Percentiles rank a stretch among this genome's conserved stretches.
phyloP scores from a whole-genome alignment of 2,888 invertebrate genomes.

The Tiphia femorata region DNA sequence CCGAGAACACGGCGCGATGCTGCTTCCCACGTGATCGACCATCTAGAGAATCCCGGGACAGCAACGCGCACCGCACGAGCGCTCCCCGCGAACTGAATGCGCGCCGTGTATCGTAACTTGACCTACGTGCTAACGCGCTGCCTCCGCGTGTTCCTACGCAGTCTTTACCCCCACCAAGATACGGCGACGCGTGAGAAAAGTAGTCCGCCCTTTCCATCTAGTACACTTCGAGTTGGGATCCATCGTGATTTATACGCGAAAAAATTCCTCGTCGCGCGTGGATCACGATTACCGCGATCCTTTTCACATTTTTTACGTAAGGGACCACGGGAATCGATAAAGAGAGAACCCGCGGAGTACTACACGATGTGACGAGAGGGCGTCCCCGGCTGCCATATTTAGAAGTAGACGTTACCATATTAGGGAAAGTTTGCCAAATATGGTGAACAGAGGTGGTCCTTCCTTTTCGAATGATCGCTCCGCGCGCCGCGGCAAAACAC shows the following conservation, averaged over 20 bases:
- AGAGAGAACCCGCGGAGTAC: slow-evolving; percentile 42
- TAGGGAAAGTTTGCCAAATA: slow-evolving; percentile 85
- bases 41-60: slow-evolving; percentile 54
- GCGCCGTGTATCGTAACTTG: slow-evolving; percentile 67
- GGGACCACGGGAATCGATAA: slow-evolving; percentile 17
- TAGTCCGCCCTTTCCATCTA: slow-evolving; percentile 40
- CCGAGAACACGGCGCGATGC: slow-evolving; percentile 69
- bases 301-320: neutral
- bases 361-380: slow-evolving; percentile 73
- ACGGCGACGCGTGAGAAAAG: no score
- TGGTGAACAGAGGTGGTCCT: slow-evolving; percentile 85
- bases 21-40: slow-evolving; percentile 62
- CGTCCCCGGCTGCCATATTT: slow-evolving; percentile 84
- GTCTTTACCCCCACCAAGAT: slow-evolving; percentile 51
- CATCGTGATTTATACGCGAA: slow-evolving; percentile 11
- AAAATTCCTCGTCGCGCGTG: slow-evolving; percentile 21
- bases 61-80: slow-evolving; percentile 59
- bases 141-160: slow-evolving; percentile 48
- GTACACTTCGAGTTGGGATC: slow-evolving; percentile 1
- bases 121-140: slow-evolving; percentile 66
- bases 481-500: slow-evolving; percentile 63
- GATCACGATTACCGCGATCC: neutral
- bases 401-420: slow-evolving; percentile 85
- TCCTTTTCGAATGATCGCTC: slow-evolving; percentile 67
- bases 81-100: slow-evolving; percentile 63